Conservation (phyloP, 2,888 invertebrate genomes). For the Agrochola lychnidis region DNA sequence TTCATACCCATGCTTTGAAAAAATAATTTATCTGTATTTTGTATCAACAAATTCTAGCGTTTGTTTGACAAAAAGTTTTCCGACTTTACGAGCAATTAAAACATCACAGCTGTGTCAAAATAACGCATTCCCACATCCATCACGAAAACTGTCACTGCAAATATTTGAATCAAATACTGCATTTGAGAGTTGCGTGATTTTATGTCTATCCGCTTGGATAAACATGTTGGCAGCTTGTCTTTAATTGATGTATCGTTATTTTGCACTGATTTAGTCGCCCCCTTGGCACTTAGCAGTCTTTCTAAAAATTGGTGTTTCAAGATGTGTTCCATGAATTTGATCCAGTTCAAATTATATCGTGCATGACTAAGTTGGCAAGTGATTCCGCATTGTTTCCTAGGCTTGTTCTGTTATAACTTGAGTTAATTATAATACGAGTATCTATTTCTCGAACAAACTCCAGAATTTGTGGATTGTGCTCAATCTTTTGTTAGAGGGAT, state of each 20-base stretch:
- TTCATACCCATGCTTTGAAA: not conserved
- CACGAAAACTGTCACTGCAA: constrained; percentile 50
- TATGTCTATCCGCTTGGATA: constrained; percentile 27
- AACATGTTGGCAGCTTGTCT: constrained; percentile 43
- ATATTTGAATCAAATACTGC: constrained; percentile 46
- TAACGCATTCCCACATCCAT: constrained; percentile 37
- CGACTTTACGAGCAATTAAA: not conserved
- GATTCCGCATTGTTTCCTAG: not conserved
- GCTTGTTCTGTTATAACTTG: not conserved
- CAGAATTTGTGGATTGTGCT: not conserved
- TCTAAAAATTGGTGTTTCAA: constrained; percentile 10
- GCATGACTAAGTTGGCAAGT: not conserved
- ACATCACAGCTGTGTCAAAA: constrained; percentile 20
- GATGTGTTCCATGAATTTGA: not conserved
- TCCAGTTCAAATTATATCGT: constrained; percentile 15
- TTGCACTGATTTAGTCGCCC: constrained; percentile 21
- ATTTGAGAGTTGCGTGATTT: constrained; percentile 43
- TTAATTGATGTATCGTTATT: constrained; percentile 49
- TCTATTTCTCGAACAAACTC: not conserved
- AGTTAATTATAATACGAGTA: not conserved
- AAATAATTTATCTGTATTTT: not conserved
- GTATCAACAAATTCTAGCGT: too few relatives aligned
- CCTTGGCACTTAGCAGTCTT: not conserved
- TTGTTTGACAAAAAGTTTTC: not conserved
- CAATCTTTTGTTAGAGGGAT: not conserved